Conservation (phyloP, 1,140 invertebrate species). For the Tetranychus cinnabarinus region DNA sequence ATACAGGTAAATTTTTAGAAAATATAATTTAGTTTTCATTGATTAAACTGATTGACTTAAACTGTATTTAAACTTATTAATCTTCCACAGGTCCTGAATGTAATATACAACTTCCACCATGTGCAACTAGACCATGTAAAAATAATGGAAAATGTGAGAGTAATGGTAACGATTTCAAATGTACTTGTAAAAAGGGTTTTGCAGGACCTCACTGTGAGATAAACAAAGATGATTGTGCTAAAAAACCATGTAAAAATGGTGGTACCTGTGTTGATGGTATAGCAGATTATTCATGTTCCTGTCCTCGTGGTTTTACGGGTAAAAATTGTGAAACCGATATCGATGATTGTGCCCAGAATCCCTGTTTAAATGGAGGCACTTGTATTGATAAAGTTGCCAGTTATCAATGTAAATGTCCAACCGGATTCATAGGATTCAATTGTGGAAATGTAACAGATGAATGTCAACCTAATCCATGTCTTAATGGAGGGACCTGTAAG, state of each 20-base stretch:
- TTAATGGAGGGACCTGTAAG: slow-evolving; percentile 81
- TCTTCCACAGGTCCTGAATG: slow-evolving; percentile 52
- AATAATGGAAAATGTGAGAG: slow-evolving; percentile 20
- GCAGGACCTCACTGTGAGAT: slow-evolving; percentile 13
- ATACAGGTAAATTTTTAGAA: background rate
- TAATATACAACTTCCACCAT: slow-evolving; percentile 66
- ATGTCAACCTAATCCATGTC: slow-evolving; percentile 51
- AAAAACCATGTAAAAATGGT: slow-evolving; percentile 44
- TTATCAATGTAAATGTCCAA: slow-evolving; percentile 16
- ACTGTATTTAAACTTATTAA: too few relatives aligned
- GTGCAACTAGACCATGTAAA: slow-evolving; percentile 51
- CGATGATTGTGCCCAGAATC: slow-evolving; percentile 41
- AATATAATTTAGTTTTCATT: too few relatives aligned
- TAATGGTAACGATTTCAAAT: slow-evolving; percentile 17
- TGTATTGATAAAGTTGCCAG: background rate
- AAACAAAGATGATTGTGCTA: slow-evolving; percentile 55
- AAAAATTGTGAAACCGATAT: slow-evolving; percentile 70
- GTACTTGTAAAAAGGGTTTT: slow-evolving; percentile 25
- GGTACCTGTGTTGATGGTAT: slow-evolving; percentile 35
- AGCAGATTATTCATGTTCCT: slow-evolving; percentile 47
- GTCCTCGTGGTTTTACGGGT: slow-evolving; percentile 77
- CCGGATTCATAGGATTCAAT: slow-evolving; percentile 60
- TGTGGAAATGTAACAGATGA: slow-evolving; percentile 80
- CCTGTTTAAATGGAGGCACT: slow-evolving; percentile 59
- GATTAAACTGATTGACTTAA: too few relatives aligned